Base-by-base conservation (phyloP, 2,113 vertebrate genomes). In the Pollachius pollachius region DNA sequence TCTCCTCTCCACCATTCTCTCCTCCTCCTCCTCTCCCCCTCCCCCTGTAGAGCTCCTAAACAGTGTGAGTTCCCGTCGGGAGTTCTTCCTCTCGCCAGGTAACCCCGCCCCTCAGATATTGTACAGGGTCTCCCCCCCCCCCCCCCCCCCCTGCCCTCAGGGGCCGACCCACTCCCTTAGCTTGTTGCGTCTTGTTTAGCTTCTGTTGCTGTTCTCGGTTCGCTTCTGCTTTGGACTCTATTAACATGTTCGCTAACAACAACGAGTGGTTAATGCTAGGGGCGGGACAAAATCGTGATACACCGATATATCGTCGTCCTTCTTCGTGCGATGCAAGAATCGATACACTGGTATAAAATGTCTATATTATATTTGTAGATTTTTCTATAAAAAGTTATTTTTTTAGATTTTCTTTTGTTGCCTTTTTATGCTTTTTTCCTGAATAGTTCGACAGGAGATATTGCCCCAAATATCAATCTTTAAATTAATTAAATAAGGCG, bases 51-150 rank as follows among this genome's bases (percentile, higher is more conserved):
- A 90, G 73, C 72, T 86, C 87, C 72, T 78, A 82, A 82, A 85
- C 84, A 85, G 88, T 90, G 88, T 92, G 89, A 76, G 73, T 69
- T 82, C 93, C 83, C 94, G 96, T 70, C 94, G 90, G 84, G 94
- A 93, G 80, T 97, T 97, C 95, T 97, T 97, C 94, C 91, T 91
- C 1, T 90, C 80, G 75, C 84, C 95, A 97, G 96, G 96, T 97
- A 97, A 97, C 93, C 58, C 69, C 76, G 1, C 25, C 16, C 63
- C 25, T 64, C 15, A 56, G 30, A 67, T 69, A 17, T 80, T 63
- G 18, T 27, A 30, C 65, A 70, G 63, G 79, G 59, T 79, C 61
- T 81, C 73, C 73, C 64, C 59, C 17, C 1, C 0, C 1, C 48
- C 18, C 72, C 54, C 73, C 73, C 64, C 59, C 17, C 1, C 0